Base-by-base conservation (phyloP, 2,113 vertebrate genomes). In the Tapirus terrestris region DNA sequence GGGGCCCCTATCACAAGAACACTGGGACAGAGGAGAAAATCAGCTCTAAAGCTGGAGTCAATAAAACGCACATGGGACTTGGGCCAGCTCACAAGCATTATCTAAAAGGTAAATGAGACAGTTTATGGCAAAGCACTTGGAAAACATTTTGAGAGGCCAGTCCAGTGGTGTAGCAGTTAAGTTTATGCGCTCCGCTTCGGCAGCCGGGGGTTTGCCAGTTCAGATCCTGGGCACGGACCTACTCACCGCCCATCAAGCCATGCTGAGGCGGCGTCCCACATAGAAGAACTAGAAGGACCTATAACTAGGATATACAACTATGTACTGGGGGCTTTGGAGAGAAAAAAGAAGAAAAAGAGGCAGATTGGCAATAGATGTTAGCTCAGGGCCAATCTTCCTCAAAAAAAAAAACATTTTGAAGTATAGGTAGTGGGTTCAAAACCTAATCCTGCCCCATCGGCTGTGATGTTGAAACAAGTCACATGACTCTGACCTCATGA, bases 61-160 rank as follows among this genome's bases (percentile, higher is more conserved):
- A 17, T 53, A 70, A 92, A 27, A 75, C 3, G 8, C 6, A 63
- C 0, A 0, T 7, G 2, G n/a, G 25, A 70, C 31, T 68, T 82
- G 31, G 58, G n/a, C n/a, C 48, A 75, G 45, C 56, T 76, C 65
- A 63, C 18, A 93, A 43, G 56, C 90, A 87, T 8, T 92, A 5
- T 45, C 63, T 36, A 60, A 90, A 91, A 75, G 63, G 18, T 53
- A 83, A 96, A 25, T 72, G 31, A 70, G 65, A 23, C 14, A 2
- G 4, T 60, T 63, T 31, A 86, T 29, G 8, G 27, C n/a, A 91
- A 94, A 73, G 48, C 53, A 48, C 33, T 16, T 79, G 23, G 14
- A 81, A 95, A 77, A n/a, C 20, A n/a, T 27, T 68, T 13, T 18
- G 18, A 94, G 39, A 39, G 39, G 39, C 3, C 39, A 39, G 39